Percentiles rank a stretch among this genome's conserved stretches.
Conservation (phyloP, 2,797 vertebrate genomes). For the Adelosebastes latens region DNA sequence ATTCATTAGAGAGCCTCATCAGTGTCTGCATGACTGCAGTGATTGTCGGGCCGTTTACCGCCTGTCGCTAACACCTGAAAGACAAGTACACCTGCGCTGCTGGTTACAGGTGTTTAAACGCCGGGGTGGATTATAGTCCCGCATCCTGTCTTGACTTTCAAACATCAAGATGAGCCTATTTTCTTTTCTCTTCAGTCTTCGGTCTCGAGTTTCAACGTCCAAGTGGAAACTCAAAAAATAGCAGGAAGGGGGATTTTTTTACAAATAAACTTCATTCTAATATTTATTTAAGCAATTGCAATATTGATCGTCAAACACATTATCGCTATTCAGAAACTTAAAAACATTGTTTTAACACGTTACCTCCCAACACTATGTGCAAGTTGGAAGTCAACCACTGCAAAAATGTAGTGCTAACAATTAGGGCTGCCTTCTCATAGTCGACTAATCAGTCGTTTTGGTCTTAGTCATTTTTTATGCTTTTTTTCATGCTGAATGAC, state of each 20-base stretch:
- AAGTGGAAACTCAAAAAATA: background rate
- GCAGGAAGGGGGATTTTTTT: background rate
- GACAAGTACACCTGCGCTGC: slow-evolving; percentile 54
- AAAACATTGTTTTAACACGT: background rate
- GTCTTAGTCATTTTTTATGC: background rate
- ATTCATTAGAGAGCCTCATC: slow-evolving; percentile 70
- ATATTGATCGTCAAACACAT: background rate
- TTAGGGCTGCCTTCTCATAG: background rate
- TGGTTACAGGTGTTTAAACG: slow-evolving; percentile 33
- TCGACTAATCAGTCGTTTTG: no score
- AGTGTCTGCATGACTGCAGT: slow-evolving; percentile 65
- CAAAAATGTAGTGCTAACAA: background rate
- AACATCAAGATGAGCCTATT: background rate
- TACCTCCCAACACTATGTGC: background rate
- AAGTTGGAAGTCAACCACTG: background rate
- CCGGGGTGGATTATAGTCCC: slow-evolving; percentile 7
- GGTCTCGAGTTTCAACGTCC: background rate
- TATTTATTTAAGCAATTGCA: background rate
- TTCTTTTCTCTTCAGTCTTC: background rate
- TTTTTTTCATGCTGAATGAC: background rate
- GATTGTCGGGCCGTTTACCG: slow-evolving; percentile 60
- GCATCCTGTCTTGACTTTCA: background rate
- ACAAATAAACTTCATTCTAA: background rate
- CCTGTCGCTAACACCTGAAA: slow-evolving; percentile 66
- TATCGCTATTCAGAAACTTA: background rate